A percentile compares a stretch with the other conserved stretches of the same genome.
These are phyloP conservation scores for Oreotrochilus melanogaster DNA, from an alignment of 2,113 vertebrate species.

Conservation along the genomic window DNA sequence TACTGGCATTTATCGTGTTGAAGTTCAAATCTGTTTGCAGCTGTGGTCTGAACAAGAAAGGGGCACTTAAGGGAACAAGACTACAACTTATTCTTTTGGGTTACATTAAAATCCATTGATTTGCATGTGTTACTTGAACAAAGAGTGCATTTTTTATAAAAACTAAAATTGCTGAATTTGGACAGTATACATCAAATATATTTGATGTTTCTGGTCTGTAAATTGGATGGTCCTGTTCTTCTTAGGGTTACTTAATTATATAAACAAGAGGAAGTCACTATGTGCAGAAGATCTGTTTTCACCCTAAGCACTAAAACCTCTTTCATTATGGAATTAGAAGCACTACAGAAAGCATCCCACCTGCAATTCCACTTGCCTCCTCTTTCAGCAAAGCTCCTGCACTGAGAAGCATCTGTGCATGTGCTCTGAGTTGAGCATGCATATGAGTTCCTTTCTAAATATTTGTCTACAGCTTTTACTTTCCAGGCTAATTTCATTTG, in stretches of 20 bases:
- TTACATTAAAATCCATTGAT: slow-evolving; percentile 57
- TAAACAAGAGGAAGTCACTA: neutral
- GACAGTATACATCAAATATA: neutral
- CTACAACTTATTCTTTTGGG: slow-evolving; percentile 25
- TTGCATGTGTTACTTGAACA: slow-evolving; percentile 44
- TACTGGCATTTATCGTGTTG: slow-evolving; percentile 23
- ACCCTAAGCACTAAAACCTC: neutral
- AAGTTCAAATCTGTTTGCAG: slow-evolving; percentile 55
- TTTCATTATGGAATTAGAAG: neutral
- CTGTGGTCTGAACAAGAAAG: slow-evolving; percentile 52
- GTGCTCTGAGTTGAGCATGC: neutral
- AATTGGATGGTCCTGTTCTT: neutral
- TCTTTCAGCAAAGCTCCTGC: neutral
- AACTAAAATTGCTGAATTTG: slow-evolving; percentile 52
- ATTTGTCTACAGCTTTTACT: neutral
- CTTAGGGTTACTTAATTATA: slow-evolving; percentile 6
- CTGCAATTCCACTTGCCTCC: neutral
- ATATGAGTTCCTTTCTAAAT: neutral
- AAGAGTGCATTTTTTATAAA: slow-evolving; percentile 42
- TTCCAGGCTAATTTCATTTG: neutral
- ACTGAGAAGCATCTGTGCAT: rapidly evolving
- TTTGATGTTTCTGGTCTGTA: slow-evolving; percentile 19
- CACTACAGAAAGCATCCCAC: neutral
- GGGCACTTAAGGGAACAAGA: slow-evolving; percentile 42
- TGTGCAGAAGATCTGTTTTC: neutral